These are phyloP conservation scores for Prolemur simus DNA, from an alignment of 2,113 vertebrate species.

Conservation along the genomic window DNA sequence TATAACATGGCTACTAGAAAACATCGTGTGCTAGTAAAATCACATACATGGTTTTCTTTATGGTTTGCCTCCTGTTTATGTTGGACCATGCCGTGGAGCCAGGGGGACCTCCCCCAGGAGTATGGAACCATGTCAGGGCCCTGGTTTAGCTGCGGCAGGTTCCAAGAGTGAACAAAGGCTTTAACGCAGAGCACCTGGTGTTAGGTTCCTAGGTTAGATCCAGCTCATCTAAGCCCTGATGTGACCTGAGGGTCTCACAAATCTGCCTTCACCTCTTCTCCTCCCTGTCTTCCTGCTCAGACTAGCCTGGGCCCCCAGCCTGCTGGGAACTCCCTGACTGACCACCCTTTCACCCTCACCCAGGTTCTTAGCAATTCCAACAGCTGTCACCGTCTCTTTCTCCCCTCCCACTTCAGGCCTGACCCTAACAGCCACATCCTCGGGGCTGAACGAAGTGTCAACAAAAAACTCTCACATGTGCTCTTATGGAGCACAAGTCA, in stretches of 20 bases:
- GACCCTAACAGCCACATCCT: background rate
- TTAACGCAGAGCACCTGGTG: background rate
- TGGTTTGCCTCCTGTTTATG: background rate
- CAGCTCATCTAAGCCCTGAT: rapidly evolving
- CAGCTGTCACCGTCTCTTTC: background rate
- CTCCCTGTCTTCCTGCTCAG: background rate
- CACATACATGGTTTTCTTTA: rapidly evolving
- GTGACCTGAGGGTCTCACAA: too few species aligned
- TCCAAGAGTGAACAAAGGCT: background rate
- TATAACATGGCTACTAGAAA: background rate
- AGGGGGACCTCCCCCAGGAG: too few species aligned
- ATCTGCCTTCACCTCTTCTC: background rate
- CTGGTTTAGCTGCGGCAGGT: background rate
- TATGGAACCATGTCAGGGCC: rapidly evolving
- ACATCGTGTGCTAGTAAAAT: rapidly evolving
- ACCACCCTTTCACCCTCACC: background rate
- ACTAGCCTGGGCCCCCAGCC: background rate
- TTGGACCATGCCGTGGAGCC: background rate
- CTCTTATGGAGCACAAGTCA: background rate
- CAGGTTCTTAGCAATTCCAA: background rate
- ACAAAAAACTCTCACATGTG: background rate
- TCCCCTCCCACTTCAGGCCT: background rate
- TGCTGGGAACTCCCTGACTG: background rate
- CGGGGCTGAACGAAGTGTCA: background rate
- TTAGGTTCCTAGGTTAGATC: background rate